These are phyloP conservation scores for Cyrtodaria siliqua DNA, from an alignment of 2,888 invertebrate species.

Conservation along the genomic window DNA sequence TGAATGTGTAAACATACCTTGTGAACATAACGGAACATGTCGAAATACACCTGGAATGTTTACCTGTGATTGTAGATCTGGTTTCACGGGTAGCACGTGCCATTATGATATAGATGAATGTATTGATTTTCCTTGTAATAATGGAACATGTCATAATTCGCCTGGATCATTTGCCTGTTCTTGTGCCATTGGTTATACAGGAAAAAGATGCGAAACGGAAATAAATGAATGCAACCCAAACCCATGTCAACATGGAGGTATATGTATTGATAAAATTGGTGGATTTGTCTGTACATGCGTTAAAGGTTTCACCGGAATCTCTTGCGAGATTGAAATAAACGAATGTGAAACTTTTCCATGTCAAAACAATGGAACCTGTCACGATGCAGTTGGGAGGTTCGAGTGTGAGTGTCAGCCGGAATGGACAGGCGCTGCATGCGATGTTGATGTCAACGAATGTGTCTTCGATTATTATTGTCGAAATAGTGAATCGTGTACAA, in stretches of 20 bases:
- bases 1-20: constrained; percentile 49
- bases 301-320: constrained; percentile 48
- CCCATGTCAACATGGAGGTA: constrained; percentile 49
- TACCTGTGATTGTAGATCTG: constrained; percentile 44
- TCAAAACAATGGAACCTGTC: constrained; percentile 24
- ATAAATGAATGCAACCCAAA: constrained; percentile 59
- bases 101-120: constrained; percentile 64
- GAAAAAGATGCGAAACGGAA: constrained; percentile 56
- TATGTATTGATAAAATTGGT: constrained; percentile 60
- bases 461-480: constrained; percentile 7
- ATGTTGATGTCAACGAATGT: constrained; percentile 54
- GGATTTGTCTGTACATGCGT: constrained; percentile 64
- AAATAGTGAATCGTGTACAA: constrained; percentile 63
- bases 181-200: constrained; percentile 59
- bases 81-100: constrained; percentile 45
- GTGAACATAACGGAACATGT: constrained; percentile 50
- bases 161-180: constrained; percentile 61
- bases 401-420: background rate
- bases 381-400: constrained; percentile 24
- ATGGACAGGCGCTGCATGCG: constrained; percentile 27
- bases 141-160: constrained; percentile 61
- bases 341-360: constrained; percentile 42
- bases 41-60: constrained; percentile 45
- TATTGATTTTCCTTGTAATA: constrained; percentile 59
- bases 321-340: constrained; percentile 58